phyloP scores from a whole-genome alignment of 2,888 invertebrate genomes.

The Lepidocyrtoides sp. region DNA sequence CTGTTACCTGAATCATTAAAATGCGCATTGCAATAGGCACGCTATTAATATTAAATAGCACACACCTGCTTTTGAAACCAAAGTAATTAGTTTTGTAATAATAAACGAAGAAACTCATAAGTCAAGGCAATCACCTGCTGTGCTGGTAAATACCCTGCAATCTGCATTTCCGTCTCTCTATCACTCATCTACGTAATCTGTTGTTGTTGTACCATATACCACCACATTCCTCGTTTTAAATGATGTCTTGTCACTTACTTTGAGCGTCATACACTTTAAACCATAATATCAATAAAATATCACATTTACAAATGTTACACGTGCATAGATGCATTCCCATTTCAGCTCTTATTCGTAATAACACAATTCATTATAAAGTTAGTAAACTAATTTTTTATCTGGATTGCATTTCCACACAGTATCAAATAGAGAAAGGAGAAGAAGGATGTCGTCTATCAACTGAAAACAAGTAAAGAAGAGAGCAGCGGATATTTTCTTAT shows the following conservation, averaged over 20 bases:
- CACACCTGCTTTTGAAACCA: not conserved
- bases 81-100: not conserved
- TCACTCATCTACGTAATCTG: not conserved
- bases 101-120: not conserved
- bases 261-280: too few relatives aligned
- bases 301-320: too few relatives aligned
- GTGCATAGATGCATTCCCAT: too few relatives aligned
- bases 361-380: too few relatives aligned
- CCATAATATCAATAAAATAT: too few relatives aligned
- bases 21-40: not conserved
- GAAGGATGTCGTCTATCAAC: conserved; percentile 37
- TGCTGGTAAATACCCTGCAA: not conserved
- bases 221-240: not conserved
- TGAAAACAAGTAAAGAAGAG: conserved; percentile 24
- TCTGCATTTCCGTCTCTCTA: not conserved
- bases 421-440: not conserved
- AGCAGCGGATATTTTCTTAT: conserved; percentile 48
- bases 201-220: not conserved
- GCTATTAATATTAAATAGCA: not conserved
- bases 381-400: too few relatives aligned
- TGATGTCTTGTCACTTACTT: too few relatives aligned
- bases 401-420: too few relatives aligned
- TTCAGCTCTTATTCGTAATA: too few relatives aligned
- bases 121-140: conserved; percentile 12
- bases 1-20: conserved; percentile 6